A percentile compares a stretch with the other conserved stretches of the same genome.
Conservation (phyloP, 2,797 vertebrate species). For the Agapornis canus region DNA sequence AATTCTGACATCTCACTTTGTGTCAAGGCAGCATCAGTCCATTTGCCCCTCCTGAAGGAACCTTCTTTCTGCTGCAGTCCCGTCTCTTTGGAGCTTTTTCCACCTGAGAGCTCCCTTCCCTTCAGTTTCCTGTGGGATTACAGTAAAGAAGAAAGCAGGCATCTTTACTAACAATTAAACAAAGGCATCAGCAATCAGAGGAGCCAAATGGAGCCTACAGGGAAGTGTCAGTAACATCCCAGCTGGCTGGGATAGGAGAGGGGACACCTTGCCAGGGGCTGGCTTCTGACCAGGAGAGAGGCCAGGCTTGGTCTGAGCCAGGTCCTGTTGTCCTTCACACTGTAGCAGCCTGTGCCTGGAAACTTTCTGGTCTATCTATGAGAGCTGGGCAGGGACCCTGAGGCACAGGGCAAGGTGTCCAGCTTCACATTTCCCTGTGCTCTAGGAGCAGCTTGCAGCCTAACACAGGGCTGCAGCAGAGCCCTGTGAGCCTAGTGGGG, state of each 20-base stretch:
- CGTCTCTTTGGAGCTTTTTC: not conserved
- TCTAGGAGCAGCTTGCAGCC: not conserved
- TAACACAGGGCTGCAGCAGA: not conserved
- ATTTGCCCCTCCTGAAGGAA: not conserved
- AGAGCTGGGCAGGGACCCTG: not conserved
- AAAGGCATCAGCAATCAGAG: not conserved
- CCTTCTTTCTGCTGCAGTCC: not conserved
- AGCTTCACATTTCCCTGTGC: not conserved
- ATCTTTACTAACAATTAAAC: not conserved
- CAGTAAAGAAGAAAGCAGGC: not conserved
- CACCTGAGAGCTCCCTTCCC: not conserved
- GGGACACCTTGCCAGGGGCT: not conserved
- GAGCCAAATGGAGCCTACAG: not conserved
- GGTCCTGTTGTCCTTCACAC: not conserved
- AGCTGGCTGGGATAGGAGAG: not conserved
- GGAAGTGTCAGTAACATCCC: not conserved
- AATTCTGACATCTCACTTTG: not conserved
- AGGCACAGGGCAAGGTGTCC: not conserved
- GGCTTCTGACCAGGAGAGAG: not conserved
- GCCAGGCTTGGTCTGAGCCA: not conserved
- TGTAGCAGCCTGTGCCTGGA: not conserved
- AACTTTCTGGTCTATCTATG: not conserved
- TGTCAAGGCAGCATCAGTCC: not conserved
- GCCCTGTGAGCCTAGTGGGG: not conserved
- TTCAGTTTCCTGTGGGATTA: not conserved